Evolutionary conservation across 2,888 invertebrate genomes (phyloP).

Genomic region (Synanthedon andrenaeformis): DNA sequence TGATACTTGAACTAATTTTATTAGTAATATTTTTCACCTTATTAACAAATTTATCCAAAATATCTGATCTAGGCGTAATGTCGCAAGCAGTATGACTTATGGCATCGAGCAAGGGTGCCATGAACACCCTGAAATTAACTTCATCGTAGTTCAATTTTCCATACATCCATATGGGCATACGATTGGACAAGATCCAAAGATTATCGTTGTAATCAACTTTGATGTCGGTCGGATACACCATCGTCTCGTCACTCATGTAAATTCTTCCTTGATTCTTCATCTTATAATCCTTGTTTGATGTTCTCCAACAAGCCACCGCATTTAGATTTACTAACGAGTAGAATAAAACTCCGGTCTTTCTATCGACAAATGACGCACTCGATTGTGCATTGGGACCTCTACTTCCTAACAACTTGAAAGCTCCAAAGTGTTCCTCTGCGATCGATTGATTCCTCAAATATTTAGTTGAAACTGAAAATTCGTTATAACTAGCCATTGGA

Average conservation of each 20-base stretch:
- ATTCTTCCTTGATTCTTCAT: constrained; percentile 79
- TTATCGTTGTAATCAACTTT: constrained; percentile 79
- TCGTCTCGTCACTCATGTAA: constrained; percentile 76
- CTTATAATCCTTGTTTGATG: constrained; percentile 74
- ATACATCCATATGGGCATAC: constrained; percentile 79
- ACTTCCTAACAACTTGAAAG: constrained; percentile 76
- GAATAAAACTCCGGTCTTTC: constrained; percentile 78
- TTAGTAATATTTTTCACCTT: constrained; percentile 59
- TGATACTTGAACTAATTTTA: constrained; percentile 32
- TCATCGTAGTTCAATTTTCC: constrained; percentile 71
- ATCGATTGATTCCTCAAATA: constrained; percentile 73
- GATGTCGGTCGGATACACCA: constrained; percentile 83
- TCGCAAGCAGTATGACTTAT: constrained; percentile 80
- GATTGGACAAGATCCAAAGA: constrained; percentile 81
- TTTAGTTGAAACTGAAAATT: constrained; percentile 80
- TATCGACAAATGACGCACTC: constrained; percentile 78
- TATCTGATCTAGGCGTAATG: constrained; percentile 67
- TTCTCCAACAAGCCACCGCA: constrained; percentile 83
- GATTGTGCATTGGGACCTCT: constrained; percentile 81
- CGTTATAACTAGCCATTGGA: constrained; percentile 80
- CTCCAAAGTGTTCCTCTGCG: constrained; percentile 68
- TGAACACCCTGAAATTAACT: constrained; percentile 79
- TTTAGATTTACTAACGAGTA: constrained; percentile 81
- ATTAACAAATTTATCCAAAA: constrained; percentile 64
- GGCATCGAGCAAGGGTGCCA: constrained; percentile 75